Evolutionary conservation across 2,888 invertebrate genomes (phyloP).

Genomic region (Cephus spinipes): DNA sequence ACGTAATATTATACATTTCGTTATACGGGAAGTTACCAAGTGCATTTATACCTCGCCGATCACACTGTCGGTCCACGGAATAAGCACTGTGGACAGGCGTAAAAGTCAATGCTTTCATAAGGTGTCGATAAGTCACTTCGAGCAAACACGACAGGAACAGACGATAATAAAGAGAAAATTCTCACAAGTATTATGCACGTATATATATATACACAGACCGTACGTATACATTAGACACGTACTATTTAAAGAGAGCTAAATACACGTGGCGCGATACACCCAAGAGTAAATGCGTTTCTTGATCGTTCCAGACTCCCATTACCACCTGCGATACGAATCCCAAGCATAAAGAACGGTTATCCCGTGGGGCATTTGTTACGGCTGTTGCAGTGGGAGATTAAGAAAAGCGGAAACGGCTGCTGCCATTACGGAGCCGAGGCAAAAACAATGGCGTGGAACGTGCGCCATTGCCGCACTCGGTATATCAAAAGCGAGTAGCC

Average conservation of each 20-base stretch:
- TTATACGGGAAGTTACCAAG: background rate
- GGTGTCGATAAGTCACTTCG: background rate
- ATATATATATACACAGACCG: background rate
- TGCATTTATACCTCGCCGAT: background rate
- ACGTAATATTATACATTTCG: background rate
- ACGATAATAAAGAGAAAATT: background rate
- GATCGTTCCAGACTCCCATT: background rate
- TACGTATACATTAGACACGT: background rate
- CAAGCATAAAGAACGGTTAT: conserved; percentile 23
- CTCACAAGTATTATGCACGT: background rate
- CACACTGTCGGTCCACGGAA: background rate
- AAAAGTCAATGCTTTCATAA: background rate
- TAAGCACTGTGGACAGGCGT: background rate
- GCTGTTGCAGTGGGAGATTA: conserved; percentile 33
- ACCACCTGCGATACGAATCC: background rate
- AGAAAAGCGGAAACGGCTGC: conserved; percentile 35
- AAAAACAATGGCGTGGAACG: conserved; percentile 39
- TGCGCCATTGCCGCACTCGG: conserved; percentile 18
- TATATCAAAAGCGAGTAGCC: background rate
- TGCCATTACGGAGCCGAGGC: conserved; percentile 30
- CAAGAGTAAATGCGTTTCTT: background rate
- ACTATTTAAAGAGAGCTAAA: background rate
- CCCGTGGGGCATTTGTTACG: conserved; percentile 27
- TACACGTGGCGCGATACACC: background rate
- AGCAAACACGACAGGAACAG: background rate